Percentiles rank a stretch among this genome's conserved stretches.
These are phyloP conservation scores for Chesias legatella DNA, from an alignment of 2,888 invertebrate species.

Conservation along the genomic window DNA sequence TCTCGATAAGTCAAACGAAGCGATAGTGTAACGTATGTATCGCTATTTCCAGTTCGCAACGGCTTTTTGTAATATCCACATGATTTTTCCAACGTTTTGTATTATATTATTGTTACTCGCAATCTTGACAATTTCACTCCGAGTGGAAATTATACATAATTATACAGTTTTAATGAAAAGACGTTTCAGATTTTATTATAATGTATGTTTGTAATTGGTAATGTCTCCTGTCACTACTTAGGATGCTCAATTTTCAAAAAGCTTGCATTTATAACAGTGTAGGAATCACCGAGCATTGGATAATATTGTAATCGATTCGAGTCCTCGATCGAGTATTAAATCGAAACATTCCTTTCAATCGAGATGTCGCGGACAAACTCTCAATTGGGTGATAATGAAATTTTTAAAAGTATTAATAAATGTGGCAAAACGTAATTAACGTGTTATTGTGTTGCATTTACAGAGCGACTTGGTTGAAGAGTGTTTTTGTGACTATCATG, in stretches of 20 bases:
- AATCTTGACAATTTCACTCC: slow-evolving; percentile 6
- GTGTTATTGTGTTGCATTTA: slow-evolving; percentile 56
- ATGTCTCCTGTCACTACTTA: slow-evolving; percentile 15
- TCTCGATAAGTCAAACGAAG: slow-evolving; percentile 27
- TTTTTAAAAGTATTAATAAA: slow-evolving; percentile 63
- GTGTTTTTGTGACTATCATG: slow-evolving; percentile 66
- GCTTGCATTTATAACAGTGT: slow-evolving; percentile 27
- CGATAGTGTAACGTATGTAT: slow-evolving; percentile 30
- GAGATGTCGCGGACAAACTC: slow-evolving; percentile 58
- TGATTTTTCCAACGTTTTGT: slow-evolving; percentile 37
- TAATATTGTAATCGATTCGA: slow-evolving; percentile 10
- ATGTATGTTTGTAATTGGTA: slow-evolving; percentile 18
- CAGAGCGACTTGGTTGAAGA: slow-evolving; percentile 62
- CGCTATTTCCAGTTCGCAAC: slow-evolving; percentile 22
- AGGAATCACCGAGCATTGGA: slow-evolving; percentile 27
- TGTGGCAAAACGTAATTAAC: slow-evolving; percentile 59
- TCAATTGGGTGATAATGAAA: slow-evolving; percentile 72
- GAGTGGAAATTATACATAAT: slow-evolving; percentile 23
- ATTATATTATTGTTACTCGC: slow-evolving; percentile 31
- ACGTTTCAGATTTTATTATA: slow-evolving; percentile 11
- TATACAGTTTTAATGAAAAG: slow-evolving; percentile 8
- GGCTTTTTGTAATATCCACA: slow-evolving; percentile 36
- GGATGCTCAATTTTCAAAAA: slow-evolving; percentile 30
- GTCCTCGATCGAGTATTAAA: slow-evolving; percentile 60
- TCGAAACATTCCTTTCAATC: slow-evolving; percentile 74